Evolutionary conservation across 2,797 vertebrate genomes (phyloP).

Genomic region (Perodicticus potto): DNA sequence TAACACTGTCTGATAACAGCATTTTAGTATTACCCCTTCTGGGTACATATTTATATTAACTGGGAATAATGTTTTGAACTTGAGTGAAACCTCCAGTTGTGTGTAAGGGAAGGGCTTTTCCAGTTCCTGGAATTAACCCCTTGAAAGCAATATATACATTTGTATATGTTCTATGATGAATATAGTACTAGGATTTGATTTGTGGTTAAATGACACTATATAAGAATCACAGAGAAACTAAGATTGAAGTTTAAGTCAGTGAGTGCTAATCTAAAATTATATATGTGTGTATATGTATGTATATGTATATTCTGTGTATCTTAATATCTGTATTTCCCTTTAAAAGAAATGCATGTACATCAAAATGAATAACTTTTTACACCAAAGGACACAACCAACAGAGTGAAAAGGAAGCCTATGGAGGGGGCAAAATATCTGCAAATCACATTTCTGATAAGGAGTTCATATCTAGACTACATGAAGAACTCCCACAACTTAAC

Average conservation of each 20-base stretch:
- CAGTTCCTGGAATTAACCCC: constrained; percentile 28
- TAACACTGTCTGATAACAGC: background rate
- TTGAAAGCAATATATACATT: constrained; percentile 3
- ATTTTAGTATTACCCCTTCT: background rate
- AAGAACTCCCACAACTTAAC: background rate
- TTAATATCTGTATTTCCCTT: background rate
- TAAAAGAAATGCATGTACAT: background rate
- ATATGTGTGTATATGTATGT: background rate
- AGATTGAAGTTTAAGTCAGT: background rate
- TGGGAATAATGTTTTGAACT: background rate
- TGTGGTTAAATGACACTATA: background rate
- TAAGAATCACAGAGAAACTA: background rate
- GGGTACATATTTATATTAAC: background rate
- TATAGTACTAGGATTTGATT: background rate
- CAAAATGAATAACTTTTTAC: background rate
- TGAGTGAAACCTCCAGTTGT: background rate
- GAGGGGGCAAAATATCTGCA: background rate
- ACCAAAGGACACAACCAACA: background rate
- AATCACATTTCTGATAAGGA: background rate
- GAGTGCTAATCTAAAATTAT: constrained; percentile 1
- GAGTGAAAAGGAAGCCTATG: background rate
- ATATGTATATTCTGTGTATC: background rate
- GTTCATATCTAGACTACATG: background rate
- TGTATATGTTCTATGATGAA: background rate
- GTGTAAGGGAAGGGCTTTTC: background rate